These are phyloP conservation scores for Theonella swinhoei DNA, from an alignment of 37 sponge, comb jelly and placozoan genomes.

Conservation along the genomic window DNA sequence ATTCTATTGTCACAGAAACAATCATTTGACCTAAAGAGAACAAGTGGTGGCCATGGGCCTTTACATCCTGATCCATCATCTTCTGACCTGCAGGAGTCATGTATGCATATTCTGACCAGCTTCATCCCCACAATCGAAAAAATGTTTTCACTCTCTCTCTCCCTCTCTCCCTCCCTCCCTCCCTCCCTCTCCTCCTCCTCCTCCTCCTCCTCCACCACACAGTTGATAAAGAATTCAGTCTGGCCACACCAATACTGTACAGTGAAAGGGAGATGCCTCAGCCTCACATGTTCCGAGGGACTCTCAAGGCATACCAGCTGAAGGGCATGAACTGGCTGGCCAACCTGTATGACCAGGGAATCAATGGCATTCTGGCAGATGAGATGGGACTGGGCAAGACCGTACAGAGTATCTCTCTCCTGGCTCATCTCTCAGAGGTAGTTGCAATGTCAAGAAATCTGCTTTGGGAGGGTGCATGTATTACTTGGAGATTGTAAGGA, in stretches of 20 bases:
- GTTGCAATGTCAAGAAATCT: no score
- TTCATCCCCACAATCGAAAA: background rate
- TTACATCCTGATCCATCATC: no score
- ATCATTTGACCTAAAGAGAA: no score
- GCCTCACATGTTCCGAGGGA: constrained; percentile 81
- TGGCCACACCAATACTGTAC: constrained; percentile 79
- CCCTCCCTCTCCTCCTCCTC: background rate
- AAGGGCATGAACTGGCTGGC: constrained; percentile 98
- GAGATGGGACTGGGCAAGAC: constrained; percentile 98
- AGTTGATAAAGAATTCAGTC: constrained; percentile 87
- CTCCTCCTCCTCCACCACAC: background rate
- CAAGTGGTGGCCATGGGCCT: no score
- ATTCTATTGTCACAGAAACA: no score
- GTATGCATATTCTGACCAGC: constrained; percentile 6
- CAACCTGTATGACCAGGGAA: constrained; percentile 94
- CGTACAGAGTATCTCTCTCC: constrained; percentile 88
- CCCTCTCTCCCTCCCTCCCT: background rate
- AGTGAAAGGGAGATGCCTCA: constrained; percentile 74
- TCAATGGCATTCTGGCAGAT: constrained; percentile 96
- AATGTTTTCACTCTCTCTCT: background rate
- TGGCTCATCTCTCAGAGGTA: constrained; percentile 90
- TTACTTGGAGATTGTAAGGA: background rate
- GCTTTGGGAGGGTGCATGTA: background rate
- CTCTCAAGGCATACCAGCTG: constrained; percentile 91
- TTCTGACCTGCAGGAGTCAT: constrained; percentile 51